Evolutionary conservation across 2,888 invertebrate genomes (phyloP).

Genomic region (Drosophila flavopinicola): DNA sequence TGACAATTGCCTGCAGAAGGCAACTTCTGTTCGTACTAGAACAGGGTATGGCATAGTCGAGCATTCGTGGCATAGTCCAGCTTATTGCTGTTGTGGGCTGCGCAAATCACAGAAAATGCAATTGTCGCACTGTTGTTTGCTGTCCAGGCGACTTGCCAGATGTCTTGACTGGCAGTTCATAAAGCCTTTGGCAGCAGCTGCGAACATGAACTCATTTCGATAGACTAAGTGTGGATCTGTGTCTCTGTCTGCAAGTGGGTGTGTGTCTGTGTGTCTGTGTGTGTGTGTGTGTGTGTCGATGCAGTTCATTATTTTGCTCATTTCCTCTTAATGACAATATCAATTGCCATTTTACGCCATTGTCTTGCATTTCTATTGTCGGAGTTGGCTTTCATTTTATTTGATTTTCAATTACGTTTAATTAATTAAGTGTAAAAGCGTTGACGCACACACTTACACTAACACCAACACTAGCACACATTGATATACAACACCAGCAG

Average conservation of each 20-base stretch:
- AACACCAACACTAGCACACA: too few species aligned
- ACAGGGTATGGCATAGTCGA: conserved; percentile 1
- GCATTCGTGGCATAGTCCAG: not conserved
- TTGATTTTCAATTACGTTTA: conserved; percentile 78
- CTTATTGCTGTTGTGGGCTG: conserved; percentile 11
- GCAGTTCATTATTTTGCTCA: conserved; percentile 75
- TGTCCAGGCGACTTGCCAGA: conserved; percentile 28
- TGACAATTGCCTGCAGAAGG: not conserved
- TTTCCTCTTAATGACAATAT: conserved; percentile 78
- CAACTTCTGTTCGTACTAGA: not conserved
- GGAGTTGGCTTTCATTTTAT: conserved; percentile 63
- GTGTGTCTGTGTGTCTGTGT: not conserved
- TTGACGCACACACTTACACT: conserved; percentile 23
- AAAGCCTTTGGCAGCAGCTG: conserved; percentile 66
- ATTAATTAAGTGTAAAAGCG: conserved; percentile 78
- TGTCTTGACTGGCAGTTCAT: conserved; percentile 58
- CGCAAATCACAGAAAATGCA: conserved; percentile 26
- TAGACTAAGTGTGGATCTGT: not conserved
- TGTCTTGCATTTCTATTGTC: conserved; percentile 71
- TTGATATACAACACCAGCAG: conserved; percentile 1
- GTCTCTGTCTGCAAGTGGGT: not conserved
- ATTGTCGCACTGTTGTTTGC: conserved; percentile 35
- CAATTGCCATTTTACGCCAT: conserved; percentile 74
- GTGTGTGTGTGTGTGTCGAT: conserved; percentile 5
- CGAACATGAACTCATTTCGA: conserved; percentile 41